These are phyloP conservation scores for Brachionus plicatilis DNA, from an alignment of 1,140 invertebrate species.

Conservation along the genomic window DNA sequence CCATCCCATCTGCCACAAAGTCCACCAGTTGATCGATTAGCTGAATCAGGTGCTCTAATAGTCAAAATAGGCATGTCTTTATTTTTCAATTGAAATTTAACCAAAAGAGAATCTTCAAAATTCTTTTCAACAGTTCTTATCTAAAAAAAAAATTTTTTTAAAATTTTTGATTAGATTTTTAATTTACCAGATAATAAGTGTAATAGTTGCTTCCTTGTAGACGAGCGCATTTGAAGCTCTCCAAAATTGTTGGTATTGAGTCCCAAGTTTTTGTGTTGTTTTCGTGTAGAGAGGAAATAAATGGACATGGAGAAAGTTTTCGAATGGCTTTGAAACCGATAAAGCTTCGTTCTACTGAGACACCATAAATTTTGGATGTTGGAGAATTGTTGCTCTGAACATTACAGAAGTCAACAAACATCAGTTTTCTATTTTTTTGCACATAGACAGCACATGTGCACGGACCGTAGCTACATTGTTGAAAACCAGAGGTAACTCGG, in stretches of 20 bases:
- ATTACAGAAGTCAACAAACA: conserved; percentile 16
- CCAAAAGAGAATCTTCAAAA: background rate
- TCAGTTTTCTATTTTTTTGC: background rate
- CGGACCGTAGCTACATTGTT: background rate
- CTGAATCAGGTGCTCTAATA: background rate
- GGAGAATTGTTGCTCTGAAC: background rate
- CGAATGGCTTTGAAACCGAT: background rate
- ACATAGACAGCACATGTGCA: background rate
- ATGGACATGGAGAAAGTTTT: background rate
- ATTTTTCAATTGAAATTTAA: background rate
- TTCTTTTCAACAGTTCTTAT: background rate
- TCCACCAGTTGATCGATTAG: background rate
- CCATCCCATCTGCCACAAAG: background rate
- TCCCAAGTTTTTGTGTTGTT: background rate
- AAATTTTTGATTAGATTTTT: background rate
- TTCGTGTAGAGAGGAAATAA: background rate
- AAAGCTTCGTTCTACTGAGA: background rate
- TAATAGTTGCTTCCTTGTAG: background rate
- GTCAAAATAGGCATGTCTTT: background rate
- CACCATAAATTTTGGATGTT: conserved; percentile 7
- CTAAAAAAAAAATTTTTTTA: background rate
- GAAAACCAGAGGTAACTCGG: background rate
- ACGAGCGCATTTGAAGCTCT: background rate
- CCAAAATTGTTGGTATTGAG: background rate
- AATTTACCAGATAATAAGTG: background rate